Evolutionary conservation across 1,140 invertebrate species (phyloP).

Genomic region (Zaprionus capensis): DNA sequence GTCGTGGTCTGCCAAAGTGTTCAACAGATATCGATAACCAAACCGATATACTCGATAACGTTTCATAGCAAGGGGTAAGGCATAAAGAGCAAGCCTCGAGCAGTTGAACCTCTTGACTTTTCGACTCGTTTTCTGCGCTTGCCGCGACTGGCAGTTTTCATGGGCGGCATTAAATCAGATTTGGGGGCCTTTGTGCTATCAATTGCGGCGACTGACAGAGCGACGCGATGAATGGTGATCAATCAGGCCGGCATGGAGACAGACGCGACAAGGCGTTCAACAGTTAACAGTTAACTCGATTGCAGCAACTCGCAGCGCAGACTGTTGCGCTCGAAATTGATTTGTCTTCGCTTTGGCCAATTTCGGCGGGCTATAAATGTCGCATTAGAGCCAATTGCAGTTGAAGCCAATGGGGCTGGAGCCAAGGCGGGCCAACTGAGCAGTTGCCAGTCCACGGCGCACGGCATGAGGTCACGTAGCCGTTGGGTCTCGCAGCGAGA

Average conservation of each 20-base stretch:
- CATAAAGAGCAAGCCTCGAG: background rate
- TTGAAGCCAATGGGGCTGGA: conserved; percentile 13
- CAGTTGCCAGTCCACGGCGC: too few relatives aligned
- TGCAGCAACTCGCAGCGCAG: conserved; percentile 19
- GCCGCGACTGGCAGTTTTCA: conserved; percentile 40
- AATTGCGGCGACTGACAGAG: conserved; percentile 14
- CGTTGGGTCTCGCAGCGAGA: conserved; percentile 47
- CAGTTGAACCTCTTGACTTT: conserved; percentile 52
- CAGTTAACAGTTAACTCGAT: conserved; percentile 28
- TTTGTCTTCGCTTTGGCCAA: conserved; percentile 40
- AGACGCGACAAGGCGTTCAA: conserved; percentile 31
- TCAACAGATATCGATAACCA: too few relatives aligned
- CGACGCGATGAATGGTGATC: conserved; percentile 36
- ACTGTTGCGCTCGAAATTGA: conserved; percentile 13
- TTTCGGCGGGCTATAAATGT: conserved; percentile 39
- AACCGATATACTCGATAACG: background rate
- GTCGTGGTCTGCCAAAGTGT: too few relatives aligned
- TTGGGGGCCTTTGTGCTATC: conserved; percentile 35
- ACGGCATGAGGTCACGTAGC: conserved; percentile 28
- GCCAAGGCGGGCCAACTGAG: background rate
- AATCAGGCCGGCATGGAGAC: conserved; percentile 18
- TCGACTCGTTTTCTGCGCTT: conserved; percentile 9
- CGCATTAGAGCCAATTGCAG: conserved; percentile 42
- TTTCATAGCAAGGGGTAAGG: background rate
- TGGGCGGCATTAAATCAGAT: conserved; percentile 67